Conservation (phyloP, 2,888 invertebrate species). For the Melanophora roralis region DNA sequence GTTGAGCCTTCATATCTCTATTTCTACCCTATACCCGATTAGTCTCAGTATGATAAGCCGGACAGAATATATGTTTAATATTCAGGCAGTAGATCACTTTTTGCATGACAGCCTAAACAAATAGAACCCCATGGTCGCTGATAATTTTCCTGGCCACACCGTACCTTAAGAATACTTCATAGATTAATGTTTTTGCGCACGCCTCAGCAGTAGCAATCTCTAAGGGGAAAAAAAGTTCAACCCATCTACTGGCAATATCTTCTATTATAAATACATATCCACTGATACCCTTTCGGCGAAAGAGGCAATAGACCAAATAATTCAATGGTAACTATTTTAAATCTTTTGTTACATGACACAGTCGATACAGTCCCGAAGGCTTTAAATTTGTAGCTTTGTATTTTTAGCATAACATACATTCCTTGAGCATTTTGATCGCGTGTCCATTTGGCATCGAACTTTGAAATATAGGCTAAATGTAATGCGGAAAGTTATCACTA, state of each 20-base stretch:
- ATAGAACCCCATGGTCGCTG: conserved; percentile 72
- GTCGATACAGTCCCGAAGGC: no score
- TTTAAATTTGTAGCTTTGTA: no score
- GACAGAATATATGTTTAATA: conserved; percentile 57
- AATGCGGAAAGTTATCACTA: no score
- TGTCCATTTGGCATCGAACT: no score
- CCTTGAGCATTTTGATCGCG: no score
- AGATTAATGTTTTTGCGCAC: conserved; percentile 65
- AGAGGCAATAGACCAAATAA: conserved; percentile 57
- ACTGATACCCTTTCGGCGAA: conserved; percentile 44
- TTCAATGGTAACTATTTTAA: conserved; percentile 56
- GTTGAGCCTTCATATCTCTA: conserved; percentile 60
- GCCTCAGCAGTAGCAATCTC: conserved; percentile 65
- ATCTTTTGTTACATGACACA: no score
- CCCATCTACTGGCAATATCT: conserved; percentile 63
- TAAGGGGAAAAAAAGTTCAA: conserved; percentile 68
- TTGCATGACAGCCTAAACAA: conserved; percentile 70
- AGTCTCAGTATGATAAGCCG: conserved; percentile 70
- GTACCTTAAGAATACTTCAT: conserved; percentile 69
- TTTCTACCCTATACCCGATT: conserved; percentile 69
- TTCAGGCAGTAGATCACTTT: conserved; percentile 53
- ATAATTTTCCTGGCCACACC: conserved; percentile 68
- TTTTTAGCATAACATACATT: no score
- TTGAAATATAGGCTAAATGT: no score
- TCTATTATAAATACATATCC: conserved; percentile 65